Conservation (phyloP, 2,888 invertebrate species). For the Beris morrisii region DNA sequence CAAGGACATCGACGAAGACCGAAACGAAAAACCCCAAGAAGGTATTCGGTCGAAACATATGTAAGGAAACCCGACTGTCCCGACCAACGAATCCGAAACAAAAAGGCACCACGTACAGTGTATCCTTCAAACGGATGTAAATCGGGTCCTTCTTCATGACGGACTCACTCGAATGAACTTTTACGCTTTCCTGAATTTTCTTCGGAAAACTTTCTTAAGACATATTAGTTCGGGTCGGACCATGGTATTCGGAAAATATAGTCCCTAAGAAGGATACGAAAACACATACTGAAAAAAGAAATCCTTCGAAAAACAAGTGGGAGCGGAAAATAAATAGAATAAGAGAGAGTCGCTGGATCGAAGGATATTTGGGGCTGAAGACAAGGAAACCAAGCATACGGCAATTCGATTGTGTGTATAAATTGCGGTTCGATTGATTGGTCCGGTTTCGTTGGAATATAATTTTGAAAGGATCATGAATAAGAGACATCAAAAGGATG, state of each 20-base stretch:
- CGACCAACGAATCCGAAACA: too few relatives aligned
- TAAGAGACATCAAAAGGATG: too few relatives aligned
- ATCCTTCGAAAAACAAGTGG: constrained; percentile 1
- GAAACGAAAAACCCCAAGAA: neutral
- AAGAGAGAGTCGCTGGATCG: constrained; percentile 27
- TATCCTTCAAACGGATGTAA: constrained; percentile 13
- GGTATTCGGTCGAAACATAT: too few relatives aligned
- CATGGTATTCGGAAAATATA: neutral
- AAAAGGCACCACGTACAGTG: neutral
- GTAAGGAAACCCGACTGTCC: too few relatives aligned
- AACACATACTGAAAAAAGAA: constrained; percentile 3
- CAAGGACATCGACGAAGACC: constrained; percentile 8
- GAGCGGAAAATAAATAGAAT: constrained; percentile 18
- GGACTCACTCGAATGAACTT: constrained; percentile 41
- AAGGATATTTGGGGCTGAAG: constrained; percentile 23
- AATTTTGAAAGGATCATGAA: too few relatives aligned
- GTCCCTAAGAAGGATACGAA: neutral
- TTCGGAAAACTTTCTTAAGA: constrained; percentile 26
- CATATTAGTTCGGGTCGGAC: constrained; percentile 12
- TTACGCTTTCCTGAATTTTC: constrained; percentile 41
- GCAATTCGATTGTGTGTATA: constrained; percentile 25
- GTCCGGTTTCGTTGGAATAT: neutral
- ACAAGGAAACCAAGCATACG: constrained; percentile 22
- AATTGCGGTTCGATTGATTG: constrained; percentile 31
- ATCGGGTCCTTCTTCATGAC: constrained; percentile 18